These are phyloP conservation scores for Sinotaia quadrata DNA, from an alignment of 2,888 invertebrate species.

Conservation along the genomic window DNA sequence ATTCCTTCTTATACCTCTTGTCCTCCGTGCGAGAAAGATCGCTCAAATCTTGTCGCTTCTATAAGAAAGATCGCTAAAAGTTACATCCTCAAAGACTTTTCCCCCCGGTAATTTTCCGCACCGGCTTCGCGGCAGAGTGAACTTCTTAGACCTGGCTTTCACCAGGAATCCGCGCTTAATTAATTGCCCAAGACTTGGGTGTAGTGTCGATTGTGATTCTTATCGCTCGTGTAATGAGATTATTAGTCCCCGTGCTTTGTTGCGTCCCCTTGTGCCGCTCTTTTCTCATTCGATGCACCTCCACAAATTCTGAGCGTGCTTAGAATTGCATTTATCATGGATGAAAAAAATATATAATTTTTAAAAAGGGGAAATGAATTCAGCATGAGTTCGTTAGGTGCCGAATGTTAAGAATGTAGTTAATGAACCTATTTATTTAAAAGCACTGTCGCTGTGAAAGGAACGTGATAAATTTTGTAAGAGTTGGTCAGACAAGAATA, in stretches of 20 bases:
- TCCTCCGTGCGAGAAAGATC: constrained; percentile 20
- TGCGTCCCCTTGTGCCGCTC: constrained; percentile 3
- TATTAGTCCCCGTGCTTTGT: constrained; percentile 22
- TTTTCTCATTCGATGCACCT: constrained; percentile 7
- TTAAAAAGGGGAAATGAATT: too few species aligned
- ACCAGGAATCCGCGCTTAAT: constrained; percentile 16
- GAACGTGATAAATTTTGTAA: too few species aligned
- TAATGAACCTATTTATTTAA: too few species aligned
- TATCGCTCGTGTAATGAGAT: constrained; percentile 26
- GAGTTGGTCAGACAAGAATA: too few species aligned
- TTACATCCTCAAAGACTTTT: not conserved
- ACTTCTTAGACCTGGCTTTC: constrained; percentile 27
- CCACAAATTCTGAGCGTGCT: constrained; percentile 16
- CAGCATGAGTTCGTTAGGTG: too few species aligned
- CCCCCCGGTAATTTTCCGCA: not conserved
- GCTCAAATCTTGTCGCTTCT: not conserved
- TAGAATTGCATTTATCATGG: constrained; percentile 7
- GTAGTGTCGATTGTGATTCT: constrained; percentile 23
- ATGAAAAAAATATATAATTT: too few species aligned
- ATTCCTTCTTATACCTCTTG: not conserved
- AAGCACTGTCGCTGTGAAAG: too few species aligned
- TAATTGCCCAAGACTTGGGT: constrained; percentile 25
- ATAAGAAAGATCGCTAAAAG: not conserved
- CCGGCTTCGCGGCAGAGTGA: constrained; percentile 1
- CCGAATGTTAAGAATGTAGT: too few species aligned